Evolutionary conservation across 2,888 invertebrate species (phyloP), one percentile per base, ranked within the genome.

Genomic region (Camptogramma bilineatum): DNA sequence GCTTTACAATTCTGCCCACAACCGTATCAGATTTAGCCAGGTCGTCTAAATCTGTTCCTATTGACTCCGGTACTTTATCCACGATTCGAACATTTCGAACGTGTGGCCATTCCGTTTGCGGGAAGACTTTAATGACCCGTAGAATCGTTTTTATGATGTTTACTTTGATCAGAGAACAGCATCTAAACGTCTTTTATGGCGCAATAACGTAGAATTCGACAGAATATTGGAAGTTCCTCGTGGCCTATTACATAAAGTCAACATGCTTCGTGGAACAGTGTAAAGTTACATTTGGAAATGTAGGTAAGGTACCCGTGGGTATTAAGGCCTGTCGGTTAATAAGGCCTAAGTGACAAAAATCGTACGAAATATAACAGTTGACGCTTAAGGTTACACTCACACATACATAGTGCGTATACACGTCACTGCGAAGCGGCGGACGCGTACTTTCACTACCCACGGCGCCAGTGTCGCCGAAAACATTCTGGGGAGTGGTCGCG

Each of bases 71-170:
- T 62, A 57, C 70, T 70, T 74, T 73, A 77, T 71, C 71, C 69
- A 66, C 72, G 70, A 68, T 69, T 72, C 68, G 72, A 74, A 39
- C 81, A 86, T 81, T 84, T 76, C 78, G 71, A 82, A 79, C 79
- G 79, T 77, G 76, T 77, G 73, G 81, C 79, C 80, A 87, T 86
- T 84, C 79, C 82, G 84, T 80, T 83, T 84, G 84, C 81, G 82
- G 83, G 78, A 82, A 83, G 78, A 84, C 84, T 81, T 85, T 88
- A 88, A 88, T 88, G 87, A 84, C 83, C 82, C 85, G 80, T 82
- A 78, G 83, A 89, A 88, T 87, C 85, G 85, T 86, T 87, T 89
- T 89, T 89, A 90, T 87, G 86, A 85, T 86, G 86, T 90, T 90
- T 88, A 83, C 86, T 85, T 85, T 85, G 84, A 88, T 87, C 86